These are phyloP conservation scores for Sipha flava DNA, from an alignment of 1,140 invertebrate species.

Conservation along the genomic window DNA sequence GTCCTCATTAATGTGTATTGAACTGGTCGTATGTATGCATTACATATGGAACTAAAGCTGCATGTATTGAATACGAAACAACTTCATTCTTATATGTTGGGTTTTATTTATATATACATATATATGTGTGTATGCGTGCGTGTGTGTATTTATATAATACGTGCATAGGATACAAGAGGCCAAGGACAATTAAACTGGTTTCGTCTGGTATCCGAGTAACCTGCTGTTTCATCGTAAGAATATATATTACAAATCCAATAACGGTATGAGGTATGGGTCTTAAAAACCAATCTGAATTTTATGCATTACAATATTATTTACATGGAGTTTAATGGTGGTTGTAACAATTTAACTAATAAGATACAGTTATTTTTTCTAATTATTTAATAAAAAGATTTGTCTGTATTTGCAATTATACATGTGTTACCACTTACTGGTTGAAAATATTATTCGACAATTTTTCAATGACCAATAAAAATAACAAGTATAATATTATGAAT, in stretches of 20 bases:
- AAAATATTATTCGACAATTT: no score
- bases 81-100: slow-evolving; percentile 15
- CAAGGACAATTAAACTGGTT: slow-evolving; percentile 33
- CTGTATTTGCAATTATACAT: no score
- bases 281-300: slow-evolving; percentile 31
- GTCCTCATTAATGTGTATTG: slow-evolving; percentile 24
- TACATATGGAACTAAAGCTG: background rate
- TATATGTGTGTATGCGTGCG: background rate
- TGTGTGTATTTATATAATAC: slow-evolving; percentile 6
- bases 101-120: background rate
- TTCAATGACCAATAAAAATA: no score
- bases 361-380: slow-evolving; percentile 23
- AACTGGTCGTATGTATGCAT: background rate
- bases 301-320: slow-evolving; percentile 3
- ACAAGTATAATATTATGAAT: no score
- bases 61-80: slow-evolving; percentile 11
- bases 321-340: slow-evolving; percentile 8
- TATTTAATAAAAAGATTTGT: background rate
- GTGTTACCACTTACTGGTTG: no score
- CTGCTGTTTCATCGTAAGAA: slow-evolving; percentile 6
- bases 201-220: slow-evolving; percentile 12
- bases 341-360: slow-evolving; percentile 26
- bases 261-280: slow-evolving; percentile 9
- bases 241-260: slow-evolving; percentile 16
- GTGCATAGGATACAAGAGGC: background rate